Evolutionary conservation across 2,888 invertebrate species (phyloP).

Genomic region (Tolmerus cingulatus): DNA sequence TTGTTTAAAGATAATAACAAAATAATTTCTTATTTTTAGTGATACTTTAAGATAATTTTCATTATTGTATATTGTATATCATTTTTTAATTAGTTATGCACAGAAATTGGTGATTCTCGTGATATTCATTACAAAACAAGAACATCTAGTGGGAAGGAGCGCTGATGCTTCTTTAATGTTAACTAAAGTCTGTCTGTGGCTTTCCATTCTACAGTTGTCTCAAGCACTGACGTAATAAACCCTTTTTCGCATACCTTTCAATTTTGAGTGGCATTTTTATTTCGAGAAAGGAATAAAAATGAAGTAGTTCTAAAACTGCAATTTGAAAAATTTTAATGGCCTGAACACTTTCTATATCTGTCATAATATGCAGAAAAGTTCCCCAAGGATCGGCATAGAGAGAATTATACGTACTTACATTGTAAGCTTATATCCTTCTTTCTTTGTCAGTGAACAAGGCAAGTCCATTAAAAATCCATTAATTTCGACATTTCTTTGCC

Average conservation of each 20-base stretch:
- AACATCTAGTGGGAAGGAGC: not conserved
- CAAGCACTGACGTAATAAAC: not conserved
- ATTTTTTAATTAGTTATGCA: too few species aligned
- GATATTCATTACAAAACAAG: not conserved
- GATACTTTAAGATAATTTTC: too few species aligned
- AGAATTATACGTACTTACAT: not conserved
- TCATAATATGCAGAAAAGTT: not conserved
- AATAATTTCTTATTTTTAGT: too few species aligned
- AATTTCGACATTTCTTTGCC: conserved; percentile 19
- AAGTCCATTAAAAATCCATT: conserved; percentile 34
- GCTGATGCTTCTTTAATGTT: not conserved
- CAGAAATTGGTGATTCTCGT: too few species aligned
- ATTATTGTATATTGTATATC: too few species aligned
- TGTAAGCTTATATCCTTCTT: not conserved
- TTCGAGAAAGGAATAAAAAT: not conserved
- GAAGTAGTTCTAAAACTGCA: not conserved
- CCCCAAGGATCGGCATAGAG: not conserved
- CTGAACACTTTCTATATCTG: not conserved
- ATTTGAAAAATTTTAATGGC: not conserved
- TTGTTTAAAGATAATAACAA: too few species aligned
- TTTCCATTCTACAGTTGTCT: not conserved
- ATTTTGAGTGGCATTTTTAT: not conserved
- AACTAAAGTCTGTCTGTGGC: not conserved
- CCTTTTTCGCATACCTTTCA: not conserved
- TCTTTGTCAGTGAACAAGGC: not conserved